Base-by-base conservation (phyloP, 1,140 invertebrate species). In the Hypsibius dujardini region DNA sequence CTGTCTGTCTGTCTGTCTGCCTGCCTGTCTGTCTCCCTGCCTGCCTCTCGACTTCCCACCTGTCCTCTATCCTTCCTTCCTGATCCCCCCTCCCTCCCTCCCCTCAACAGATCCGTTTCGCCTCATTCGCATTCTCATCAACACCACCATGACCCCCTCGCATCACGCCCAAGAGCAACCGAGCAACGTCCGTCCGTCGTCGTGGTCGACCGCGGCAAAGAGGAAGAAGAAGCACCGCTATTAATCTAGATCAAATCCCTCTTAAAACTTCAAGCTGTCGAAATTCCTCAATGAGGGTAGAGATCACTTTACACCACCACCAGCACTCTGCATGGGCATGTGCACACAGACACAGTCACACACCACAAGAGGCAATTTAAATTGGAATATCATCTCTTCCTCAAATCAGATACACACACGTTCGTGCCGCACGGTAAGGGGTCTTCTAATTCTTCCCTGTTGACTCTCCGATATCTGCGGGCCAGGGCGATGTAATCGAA, bases 231-330 rank as follows among this genome's bases (percentile, higher is more conserved):
- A 28, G 28, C 7, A 56, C 50, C 0, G 50, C 50, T 45, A 67
- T 67, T 67, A 67, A 67, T 67, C 62, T 67, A 67, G 62, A 12
- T 67, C 50, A 56, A 45, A 12, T 67, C 62, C 3, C n/a, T n/a
- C 50, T n/a, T 56, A 7, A n/a, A 56, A 7, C n/a, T 67, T 42
- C 62, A 15, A 42, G 42, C 42, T 67, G 62, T 67, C 42, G 42
- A 67, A 42, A 67, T 12, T 3, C 45, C 3, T 45, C 62, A 45
- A 67, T 67, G 42, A 7, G 62, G 62, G 62, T 67, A 28, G 28
- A 28, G 28, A 67, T 67, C 62, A 67, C 62, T 67, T 67, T 67
- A 45, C 62, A 45, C 62, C 50, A 7, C 28, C 28, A 28, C 28
- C 28, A 28, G 28, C 28, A 28, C 28, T 28, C 28, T 28, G 28